Percentiles rank a stretch among this genome's conserved stretches.
Evolutionary conservation across 1,140 invertebrate species (phyloP).

Genomic region (Chelonus insularis): DNA sequence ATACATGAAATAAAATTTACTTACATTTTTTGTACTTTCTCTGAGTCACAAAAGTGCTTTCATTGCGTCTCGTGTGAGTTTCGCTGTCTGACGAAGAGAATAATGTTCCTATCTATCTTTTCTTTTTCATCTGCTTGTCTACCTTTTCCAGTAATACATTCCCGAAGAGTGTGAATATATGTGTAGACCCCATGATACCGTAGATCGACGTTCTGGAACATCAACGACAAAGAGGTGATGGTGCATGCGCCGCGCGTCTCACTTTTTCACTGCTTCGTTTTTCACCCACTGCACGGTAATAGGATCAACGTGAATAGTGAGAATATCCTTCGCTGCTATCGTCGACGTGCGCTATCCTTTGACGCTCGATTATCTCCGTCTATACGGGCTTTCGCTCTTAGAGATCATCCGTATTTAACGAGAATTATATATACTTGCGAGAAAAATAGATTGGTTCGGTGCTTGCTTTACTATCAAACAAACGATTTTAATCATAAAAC

Average conservation of each 20-base stretch:
- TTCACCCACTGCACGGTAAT: slow-evolving; percentile 25
- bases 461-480: no score
- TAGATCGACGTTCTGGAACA: slow-evolving; percentile 24
- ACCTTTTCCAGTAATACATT: neutral
- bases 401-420: slow-evolving; percentile 9
- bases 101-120: neutral
- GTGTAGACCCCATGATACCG: slow-evolving; percentile 11
- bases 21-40: neutral
- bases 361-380: slow-evolving; percentile 26
- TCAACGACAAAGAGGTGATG: slow-evolving; percentile 24
- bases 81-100: neutral
- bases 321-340: slow-evolving; percentile 21
- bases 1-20: neutral
- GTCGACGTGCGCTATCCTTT: slow-evolving; percentile 20
- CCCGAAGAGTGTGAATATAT: neutral
- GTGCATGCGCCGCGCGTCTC: slow-evolving; percentile 25
- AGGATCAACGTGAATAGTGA: slow-evolving; percentile 28
- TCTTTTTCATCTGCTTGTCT: neutral
- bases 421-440: slow-evolving; percentile 1
- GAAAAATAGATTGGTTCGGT: neutral
- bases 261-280: slow-evolving; percentile 22
- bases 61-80: neutral
- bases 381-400: neutral
- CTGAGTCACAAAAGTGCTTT: slow-evolving; percentile 2
- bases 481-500: no score